Evolutionary conservation across 2,113 vertebrate genomes (phyloP).

Genomic region (Pagrus major): DNA sequence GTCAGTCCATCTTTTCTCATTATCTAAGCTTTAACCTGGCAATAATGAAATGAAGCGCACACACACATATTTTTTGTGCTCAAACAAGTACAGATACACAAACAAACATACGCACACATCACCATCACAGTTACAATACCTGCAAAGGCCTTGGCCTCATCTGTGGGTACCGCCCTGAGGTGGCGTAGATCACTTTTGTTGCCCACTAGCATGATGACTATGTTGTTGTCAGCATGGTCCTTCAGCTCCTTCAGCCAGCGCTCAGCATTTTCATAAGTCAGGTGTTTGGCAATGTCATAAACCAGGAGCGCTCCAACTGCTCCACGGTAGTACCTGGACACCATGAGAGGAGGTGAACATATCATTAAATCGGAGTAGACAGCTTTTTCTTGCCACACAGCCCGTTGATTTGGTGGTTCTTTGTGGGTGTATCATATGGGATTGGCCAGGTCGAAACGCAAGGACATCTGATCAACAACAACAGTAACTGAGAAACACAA

Average conservation of each 20-base stretch:
- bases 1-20: neutral
- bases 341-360: neutral
- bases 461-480: neutral
- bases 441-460: neutral
- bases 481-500: neutral
- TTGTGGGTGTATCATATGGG: neutral
- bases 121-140: conserved; percentile 69
- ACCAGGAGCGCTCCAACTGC: conserved; percentile 89
- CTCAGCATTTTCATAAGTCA: conserved; percentile 89
- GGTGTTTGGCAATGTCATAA: conserved; percentile 91
- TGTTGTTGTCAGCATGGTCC: conserved; percentile 90
- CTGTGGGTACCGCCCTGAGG: conserved; percentile 88
- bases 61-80: neutral
- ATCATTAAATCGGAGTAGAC: fast-evolving
- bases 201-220: conserved; percentile 92
- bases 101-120: neutral
- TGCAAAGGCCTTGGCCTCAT: conserved; percentile 87
- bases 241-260: conserved; percentile 92
- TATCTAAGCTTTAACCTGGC: conserved; percentile 8
- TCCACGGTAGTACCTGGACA: conserved; percentile 88
- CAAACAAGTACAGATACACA: neutral
- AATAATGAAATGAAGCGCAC: neutral
- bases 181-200: conserved; percentile 90
- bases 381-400: neutral
- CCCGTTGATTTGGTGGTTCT: conserved; percentile 14